Evolutionary conservation across 2,797 vertebrate genomes (phyloP).

Genomic region (Eremophila alpestris): DNA sequence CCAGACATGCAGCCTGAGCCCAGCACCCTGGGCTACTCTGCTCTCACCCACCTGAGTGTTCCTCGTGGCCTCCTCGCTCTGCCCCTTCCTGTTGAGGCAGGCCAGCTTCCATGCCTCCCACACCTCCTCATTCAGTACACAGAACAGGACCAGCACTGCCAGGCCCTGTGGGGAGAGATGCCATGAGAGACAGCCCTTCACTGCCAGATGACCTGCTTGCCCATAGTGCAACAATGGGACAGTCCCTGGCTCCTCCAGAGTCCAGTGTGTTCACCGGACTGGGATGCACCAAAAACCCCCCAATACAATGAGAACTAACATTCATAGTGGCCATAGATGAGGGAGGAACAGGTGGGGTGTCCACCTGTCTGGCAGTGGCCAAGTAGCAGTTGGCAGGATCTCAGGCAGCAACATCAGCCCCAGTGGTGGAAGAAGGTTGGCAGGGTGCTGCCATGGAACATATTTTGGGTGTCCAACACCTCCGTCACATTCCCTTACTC

Average conservation of each 20-base stretch:
- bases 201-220: neutral
- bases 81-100: conserved; percentile 90
- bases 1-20: neutral
- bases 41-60: conserved; percentile 82
- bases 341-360: neutral
- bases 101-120: conserved; percentile 89
- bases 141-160: conserved; percentile 89
- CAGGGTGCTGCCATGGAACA: neutral
- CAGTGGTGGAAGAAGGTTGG: neutral
- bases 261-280: fast-evolving
- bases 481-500: neutral
- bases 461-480: neutral
- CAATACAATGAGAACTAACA: neutral
- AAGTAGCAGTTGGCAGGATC: neutral
- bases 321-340: neutral
- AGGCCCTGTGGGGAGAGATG: conserved; percentile 79
- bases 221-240: fast-evolving
- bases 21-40: neutral
- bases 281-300: neutral
- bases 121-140: conserved; percentile 90
- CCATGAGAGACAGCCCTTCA: neutral
- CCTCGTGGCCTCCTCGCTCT: conserved; percentile 83
- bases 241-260: neutral
- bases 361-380: neutral
- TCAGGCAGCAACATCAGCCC: neutral